Evolutionary conservation across 2,113 vertebrate species (phyloP).

Genomic region (Jaculus jaculus): DNA sequence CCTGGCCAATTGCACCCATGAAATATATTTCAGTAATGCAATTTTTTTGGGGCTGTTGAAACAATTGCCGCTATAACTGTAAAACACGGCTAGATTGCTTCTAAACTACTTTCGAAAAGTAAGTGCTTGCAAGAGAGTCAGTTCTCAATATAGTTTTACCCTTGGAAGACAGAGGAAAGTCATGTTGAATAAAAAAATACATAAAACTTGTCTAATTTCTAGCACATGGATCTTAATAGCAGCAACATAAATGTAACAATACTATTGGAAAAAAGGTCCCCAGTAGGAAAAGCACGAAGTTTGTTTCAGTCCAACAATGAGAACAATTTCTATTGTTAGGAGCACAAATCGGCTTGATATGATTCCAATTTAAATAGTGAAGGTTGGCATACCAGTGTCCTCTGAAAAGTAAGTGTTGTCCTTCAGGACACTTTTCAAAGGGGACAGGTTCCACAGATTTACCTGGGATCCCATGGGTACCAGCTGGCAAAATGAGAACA

Average conservation of each 20-base stretch:
- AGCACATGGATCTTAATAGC: slow-evolving; percentile 79
- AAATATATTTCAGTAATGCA: slow-evolving; percentile 92
- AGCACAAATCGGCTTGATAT: slow-evolving; percentile 72
- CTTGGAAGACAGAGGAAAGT: slow-evolving; percentile 85
- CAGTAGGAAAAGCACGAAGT: slow-evolving; percentile 67
- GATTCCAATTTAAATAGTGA: slow-evolving; percentile 77
- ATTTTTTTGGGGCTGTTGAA: slow-evolving; percentile 90
- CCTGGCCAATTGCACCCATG: slow-evolving; percentile 90
- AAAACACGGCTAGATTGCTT: slow-evolving; percentile 90
- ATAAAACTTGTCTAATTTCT: slow-evolving; percentile 81
- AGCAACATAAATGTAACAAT: slow-evolving; percentile 74
- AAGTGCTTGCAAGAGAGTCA: slow-evolving; percentile 87
- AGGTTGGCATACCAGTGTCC: slow-evolving; percentile 62
- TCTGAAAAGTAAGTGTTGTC: slow-evolving; percentile 67
- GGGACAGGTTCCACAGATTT: slow-evolving; percentile 62
- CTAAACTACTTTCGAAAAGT: slow-evolving; percentile 91
- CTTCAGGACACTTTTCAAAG: slow-evolving; percentile 73
- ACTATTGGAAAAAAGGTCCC: slow-evolving; percentile 72
- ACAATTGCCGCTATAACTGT: slow-evolving; percentile 90
- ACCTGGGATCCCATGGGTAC: slow-evolving; percentile 79
- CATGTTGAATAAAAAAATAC: slow-evolving; percentile 86
- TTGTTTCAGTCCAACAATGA: slow-evolving; percentile 79
- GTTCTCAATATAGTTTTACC: slow-evolving; percentile 87
- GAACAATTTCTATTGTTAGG: slow-evolving; percentile 71
- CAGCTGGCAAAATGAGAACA: slow-evolving; percentile 80